Evolutionary conservation across 2,113 vertebrate genomes (phyloP).

Genomic region (Glaucomys volans): DNA sequence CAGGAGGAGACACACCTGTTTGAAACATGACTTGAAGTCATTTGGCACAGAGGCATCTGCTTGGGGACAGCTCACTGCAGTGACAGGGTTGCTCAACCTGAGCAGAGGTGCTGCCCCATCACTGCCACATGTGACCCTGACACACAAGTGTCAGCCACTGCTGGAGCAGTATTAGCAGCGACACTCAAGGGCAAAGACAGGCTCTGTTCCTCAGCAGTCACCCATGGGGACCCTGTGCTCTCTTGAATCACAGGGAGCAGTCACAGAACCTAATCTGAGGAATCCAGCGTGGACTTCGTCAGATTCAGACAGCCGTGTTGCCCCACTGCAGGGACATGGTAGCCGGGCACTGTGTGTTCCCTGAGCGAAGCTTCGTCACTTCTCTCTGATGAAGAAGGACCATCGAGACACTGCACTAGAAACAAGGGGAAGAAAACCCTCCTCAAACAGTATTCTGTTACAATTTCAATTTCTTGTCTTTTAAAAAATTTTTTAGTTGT

Average conservation of each 20-base stretch:
- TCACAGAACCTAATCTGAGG: conserved; percentile 1
- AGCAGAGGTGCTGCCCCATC: neutral
- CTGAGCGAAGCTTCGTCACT: neutral
- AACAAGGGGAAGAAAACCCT: neutral
- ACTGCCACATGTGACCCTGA: neutral
- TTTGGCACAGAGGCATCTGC: neutral
- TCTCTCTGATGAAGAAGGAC: neutral
- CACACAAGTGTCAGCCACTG: neutral
- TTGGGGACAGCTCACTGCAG: neutral
- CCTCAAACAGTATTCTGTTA: neutral
- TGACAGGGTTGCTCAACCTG: neutral
- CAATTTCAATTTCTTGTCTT: neutral
- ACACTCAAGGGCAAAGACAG: neutral
- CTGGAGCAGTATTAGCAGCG: neutral
- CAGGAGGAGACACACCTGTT: neutral
- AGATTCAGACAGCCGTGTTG: neutral
- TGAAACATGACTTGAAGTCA: neutral
- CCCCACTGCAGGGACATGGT: neutral
- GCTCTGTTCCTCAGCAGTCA: neutral
- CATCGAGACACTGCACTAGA: neutral
- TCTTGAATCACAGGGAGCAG: neutral
- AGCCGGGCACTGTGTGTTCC: neutral
- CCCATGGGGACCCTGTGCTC: accelerated
- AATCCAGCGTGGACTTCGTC: neutral
- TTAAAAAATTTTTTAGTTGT: too few relatives aligned